A percentile compares a stretch with the other conserved stretches of the same genome.
phyloP scores from a whole-genome alignment of 2,113 vertebrate species.

The Chamaetylas fuelleborni region DNA sequence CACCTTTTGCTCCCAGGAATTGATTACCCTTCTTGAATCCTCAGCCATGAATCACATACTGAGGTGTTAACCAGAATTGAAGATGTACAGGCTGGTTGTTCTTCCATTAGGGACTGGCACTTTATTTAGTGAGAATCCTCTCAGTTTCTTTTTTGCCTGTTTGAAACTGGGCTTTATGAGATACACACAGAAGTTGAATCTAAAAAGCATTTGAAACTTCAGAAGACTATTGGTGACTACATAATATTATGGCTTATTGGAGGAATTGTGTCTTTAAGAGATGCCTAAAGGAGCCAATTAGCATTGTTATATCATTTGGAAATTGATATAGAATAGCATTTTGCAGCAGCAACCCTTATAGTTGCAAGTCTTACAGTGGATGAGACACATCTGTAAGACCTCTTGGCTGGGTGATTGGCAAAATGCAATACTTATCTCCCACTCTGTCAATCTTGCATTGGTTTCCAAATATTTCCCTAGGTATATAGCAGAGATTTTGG shows the following conservation, averaged over 20 bases:
- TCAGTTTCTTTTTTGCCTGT: not conserved
- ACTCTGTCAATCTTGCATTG: not conserved
- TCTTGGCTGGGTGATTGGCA: not conserved
- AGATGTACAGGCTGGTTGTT: not conserved
- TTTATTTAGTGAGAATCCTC: not conserved
- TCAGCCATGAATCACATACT: not conserved
- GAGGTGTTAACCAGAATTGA: not conserved
- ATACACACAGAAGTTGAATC: not conserved
- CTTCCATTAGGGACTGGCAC: not conserved
- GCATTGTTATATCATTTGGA: not conserved
- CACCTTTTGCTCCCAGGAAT: not conserved
- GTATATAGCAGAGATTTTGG: not conserved
- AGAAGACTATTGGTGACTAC: not conserved
- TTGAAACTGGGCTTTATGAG: not conserved
- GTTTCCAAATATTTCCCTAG: not conserved
- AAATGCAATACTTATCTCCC: not conserved
- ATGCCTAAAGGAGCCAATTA: not conserved
- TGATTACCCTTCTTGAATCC: not conserved
- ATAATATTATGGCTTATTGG: not conserved
- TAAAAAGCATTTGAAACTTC: not conserved
- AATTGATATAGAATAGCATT: not conserved
- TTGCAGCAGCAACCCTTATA: not conserved
- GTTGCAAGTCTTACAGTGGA: not conserved
- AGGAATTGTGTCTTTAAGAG: not conserved
- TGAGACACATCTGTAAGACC: not conserved